Conservation (phyloP, 2,797 vertebrate species). For the Mionectes olivaceus region DNA sequence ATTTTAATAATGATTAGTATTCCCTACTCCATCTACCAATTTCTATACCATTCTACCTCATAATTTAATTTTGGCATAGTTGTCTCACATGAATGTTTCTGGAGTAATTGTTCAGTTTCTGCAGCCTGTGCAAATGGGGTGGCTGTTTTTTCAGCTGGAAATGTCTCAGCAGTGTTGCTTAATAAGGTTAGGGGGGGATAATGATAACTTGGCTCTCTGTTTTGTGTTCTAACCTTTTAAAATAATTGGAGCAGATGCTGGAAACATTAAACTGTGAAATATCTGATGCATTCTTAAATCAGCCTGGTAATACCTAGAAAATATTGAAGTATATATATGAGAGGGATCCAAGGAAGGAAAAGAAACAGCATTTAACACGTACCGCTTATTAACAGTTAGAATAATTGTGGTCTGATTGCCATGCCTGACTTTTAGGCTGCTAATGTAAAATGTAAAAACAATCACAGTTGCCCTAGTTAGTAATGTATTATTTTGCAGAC, state of each 20-base stretch:
- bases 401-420: not conserved
- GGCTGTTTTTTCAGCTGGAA: conserved; percentile 24
- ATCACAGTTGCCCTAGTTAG: not conserved
- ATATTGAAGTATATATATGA: not conserved
- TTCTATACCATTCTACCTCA: not conserved
- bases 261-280: not conserved
- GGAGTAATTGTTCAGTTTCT: not conserved
- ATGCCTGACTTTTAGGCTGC: not conserved
- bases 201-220: conserved; percentile 15
- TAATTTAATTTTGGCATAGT: not conserved
- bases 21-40: not conserved
- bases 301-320: not conserved
- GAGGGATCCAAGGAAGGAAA: not conserved
- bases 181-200: not conserved
- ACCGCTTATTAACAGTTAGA: not conserved
- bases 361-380: not conserved
- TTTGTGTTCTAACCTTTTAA: conserved; percentile 12
- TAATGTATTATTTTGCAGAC: not conserved
- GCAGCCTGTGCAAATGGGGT: not conserved
- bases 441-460: not conserved
- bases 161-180: not conserved
- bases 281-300: not conserved
- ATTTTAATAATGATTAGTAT: not conserved
- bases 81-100: not conserved
- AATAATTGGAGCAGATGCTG: not conserved